phyloP scores from a whole-genome alignment of 2,113 vertebrate species.

The Parotia lawesii region DNA sequence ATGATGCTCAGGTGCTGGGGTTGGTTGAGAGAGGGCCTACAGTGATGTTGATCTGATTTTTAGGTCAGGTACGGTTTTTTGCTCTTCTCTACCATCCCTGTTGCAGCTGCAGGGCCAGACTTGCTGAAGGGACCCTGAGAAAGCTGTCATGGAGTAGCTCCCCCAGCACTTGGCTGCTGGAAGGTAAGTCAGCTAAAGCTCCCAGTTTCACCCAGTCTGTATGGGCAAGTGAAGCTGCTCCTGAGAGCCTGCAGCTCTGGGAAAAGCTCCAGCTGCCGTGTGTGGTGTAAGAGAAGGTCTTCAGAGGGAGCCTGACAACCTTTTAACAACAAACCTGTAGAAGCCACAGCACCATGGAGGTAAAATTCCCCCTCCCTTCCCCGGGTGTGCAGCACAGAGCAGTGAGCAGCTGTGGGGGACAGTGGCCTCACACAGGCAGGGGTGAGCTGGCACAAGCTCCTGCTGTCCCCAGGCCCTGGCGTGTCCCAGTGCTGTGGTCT shows the following conservation, averaged over 20 bases:
- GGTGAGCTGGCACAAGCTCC: neutral
- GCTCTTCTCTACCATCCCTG: neutral
- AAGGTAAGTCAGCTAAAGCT: neutral
- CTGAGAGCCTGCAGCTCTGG: neutral
- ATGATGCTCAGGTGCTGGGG: neutral
- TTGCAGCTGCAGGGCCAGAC: neutral
- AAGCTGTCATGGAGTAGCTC: neutral
- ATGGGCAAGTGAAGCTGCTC: neutral
- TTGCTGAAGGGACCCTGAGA: rapidly evolving
- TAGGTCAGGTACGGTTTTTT: neutral
- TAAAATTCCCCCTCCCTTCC: neutral
- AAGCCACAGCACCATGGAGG: rapidly evolving
- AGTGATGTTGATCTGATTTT: neutral
- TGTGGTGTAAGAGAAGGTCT: neutral
- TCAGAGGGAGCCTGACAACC: neutral
- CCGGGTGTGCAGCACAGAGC: neutral
- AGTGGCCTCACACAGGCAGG: neutral
- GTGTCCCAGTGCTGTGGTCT: neutral
- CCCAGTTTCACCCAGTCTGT: neutral
- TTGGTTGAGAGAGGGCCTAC: neutral
- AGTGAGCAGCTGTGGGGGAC: neutral
- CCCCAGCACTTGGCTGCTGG: neutral
- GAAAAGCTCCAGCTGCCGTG: neutral
- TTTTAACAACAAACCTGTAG: neutral
- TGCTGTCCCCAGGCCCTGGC: neutral